Base-by-base conservation (phyloP, 1,140 invertebrate species). In the Drosophila asahinai region DNA sequence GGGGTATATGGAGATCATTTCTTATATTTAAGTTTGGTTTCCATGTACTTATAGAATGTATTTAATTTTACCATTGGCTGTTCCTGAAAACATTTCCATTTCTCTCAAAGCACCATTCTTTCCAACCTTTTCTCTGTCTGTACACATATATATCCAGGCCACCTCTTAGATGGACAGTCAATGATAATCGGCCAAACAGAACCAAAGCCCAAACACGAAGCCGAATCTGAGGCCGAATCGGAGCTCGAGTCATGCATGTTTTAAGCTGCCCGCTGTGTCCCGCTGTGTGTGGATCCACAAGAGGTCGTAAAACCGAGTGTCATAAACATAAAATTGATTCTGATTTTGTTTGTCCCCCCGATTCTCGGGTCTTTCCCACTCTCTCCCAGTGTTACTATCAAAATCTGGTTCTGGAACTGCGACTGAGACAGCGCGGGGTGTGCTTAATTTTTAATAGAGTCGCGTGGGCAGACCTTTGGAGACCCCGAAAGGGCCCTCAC, bases 261-360 rank as follows among this genome's bases (percentile, higher is more conserved):
- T 65, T 48, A 64, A 40, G 54, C 52, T 76, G 58, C 65, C 75
- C 66, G 79, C 83, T 84, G 77, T 43, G 27, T 30, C 27, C 27
- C 27, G 27, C 27, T 30, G 27, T 30, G 83, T 63, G 83, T 63
- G 42, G 48, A 58, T 52, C 58, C 42, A 65, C 33, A 70, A 63
- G 45, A 64, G 67, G 52, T 57, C 73, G 80, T 74, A 54, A 70
- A 59, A 45, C 54, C 38, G 47, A 89, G 47, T 89, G 81, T 83
- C 83, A 89, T 89, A 87, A 87, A 87, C 80, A 87, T 87, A 73
- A 84, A 89, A 89, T 80, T 89, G 66, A 81, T 83, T 87, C 74
- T 71, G 66, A 80, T 87, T 82, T 76, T 64, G 63, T 65, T 77
- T 43, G 55, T 72, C 67, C 17, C 42, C 17, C 43, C 52, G 22